Conservation (phyloP, 2,888 invertebrate genomes). For the Andrena flavipes region DNA sequence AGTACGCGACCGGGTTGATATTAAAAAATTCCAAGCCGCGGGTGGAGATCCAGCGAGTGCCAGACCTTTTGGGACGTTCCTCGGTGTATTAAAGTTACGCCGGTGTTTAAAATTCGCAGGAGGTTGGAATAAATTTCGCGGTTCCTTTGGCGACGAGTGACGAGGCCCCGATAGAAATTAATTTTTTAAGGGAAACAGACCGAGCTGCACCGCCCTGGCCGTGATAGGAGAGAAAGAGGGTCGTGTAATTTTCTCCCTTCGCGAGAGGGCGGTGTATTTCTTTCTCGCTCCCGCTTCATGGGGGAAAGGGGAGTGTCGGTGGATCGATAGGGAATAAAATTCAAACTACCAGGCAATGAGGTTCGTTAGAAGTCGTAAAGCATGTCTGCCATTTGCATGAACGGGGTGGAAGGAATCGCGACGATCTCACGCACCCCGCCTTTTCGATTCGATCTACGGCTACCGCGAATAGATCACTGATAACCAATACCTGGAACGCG, state of each 20-base stretch:
- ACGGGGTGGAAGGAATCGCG: constrained; percentile 45
- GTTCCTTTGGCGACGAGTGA: constrained; percentile 11
- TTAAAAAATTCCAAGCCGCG: constrained; percentile 5
- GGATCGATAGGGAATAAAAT: constrained; percentile 66
- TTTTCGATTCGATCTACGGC: constrained; percentile 14
- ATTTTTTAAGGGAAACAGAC: constrained; percentile 6
- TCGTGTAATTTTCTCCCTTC: neutral
- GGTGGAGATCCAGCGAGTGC: neutral
- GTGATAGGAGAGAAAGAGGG: neutral
- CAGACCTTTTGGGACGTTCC: neutral
- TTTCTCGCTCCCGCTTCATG: neutral
- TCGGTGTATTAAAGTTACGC: neutral
- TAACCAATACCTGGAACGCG: constrained; percentile 47
- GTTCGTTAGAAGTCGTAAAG: constrained; percentile 64
- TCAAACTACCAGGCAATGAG: constrained; percentile 46
- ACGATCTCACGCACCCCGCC: constrained; percentile 35
- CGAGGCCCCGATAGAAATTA: constrained; percentile 8
- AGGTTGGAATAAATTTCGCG: constrained; percentile 6
- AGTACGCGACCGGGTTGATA: neutral
- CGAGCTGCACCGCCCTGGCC: neutral
- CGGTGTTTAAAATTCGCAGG: neutral
- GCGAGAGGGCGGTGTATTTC: no score
- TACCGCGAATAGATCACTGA: constrained; percentile 48
- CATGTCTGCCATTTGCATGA: constrained; percentile 46
- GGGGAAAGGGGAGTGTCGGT: constrained; percentile 2